These are phyloP conservation scores for Cephus nigrinus DNA, from an alignment of 2,888 invertebrate genomes.

Conservation along the genomic window DNA sequence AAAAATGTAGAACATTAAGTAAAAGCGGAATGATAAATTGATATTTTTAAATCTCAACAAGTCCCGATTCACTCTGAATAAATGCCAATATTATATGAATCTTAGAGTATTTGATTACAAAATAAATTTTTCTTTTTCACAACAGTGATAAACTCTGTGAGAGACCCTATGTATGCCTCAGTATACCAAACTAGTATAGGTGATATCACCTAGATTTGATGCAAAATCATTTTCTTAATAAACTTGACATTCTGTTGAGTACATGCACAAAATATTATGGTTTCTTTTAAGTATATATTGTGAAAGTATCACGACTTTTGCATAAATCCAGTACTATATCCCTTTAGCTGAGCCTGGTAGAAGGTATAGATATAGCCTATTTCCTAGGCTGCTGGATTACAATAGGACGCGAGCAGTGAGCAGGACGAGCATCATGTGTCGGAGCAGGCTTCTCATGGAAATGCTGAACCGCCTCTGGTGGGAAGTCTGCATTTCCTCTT, in stretches of 20 bases:
- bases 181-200: not conserved
- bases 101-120: slow-evolving; percentile 18
- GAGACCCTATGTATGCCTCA: not conserved
- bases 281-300: not conserved
- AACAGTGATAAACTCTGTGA: slow-evolving; percentile 47
- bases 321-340: not conserved
- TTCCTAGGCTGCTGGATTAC: slow-evolving; percentile 91
- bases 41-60: not conserved
- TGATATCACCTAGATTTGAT: not conserved
- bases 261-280: not conserved
- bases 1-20: not conserved
- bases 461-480: slow-evolving; percentile 86
- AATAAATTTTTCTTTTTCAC: slow-evolving; percentile 36
- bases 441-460: slow-evolving; percentile 85
- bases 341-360: not conserved
- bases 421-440: slow-evolving; percentile 69
- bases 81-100: not conserved
- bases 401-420: slow-evolving; percentile 73
- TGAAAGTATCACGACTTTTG: not conserved
- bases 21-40: not conserved
- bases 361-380: slow-evolving; percentile 66
- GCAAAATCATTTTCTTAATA: not conserved
- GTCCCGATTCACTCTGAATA: not conserved
- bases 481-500: slow-evolving; percentile 88
- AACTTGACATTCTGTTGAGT: not conserved